Base-by-base conservation (phyloP, 2,797 vertebrate species). In the Catamblyrhynchus diadema region DNA sequence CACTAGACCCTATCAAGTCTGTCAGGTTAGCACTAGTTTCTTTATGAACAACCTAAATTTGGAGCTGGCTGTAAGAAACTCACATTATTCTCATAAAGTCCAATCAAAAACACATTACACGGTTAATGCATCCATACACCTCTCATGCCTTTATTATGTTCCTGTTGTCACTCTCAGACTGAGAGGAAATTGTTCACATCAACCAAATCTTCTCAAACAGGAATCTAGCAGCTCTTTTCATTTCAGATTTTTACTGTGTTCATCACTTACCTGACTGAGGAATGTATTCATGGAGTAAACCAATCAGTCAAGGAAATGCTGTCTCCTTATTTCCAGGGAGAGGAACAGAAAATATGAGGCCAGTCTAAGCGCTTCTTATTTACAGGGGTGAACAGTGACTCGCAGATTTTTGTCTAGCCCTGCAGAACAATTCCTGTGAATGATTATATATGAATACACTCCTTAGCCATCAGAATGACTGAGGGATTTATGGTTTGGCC, bases 101-200 rank as follows among this genome's bases (percentile, higher is more conserved):
- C 78, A 88, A 71, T 89, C 19, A 27, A 94, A 95, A 91, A 47
- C 81, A 35, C 67, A 74, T 94, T 93, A 78, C 88, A 69, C 10
- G 23, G 79, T 93, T 92, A 92, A 95, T 88, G 86, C 90, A 91
- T 79, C 92, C 74, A 45, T 79, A 89, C 48, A 92, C 42, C 50
- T 32, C 66, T 88, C 44, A 24, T 74, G 50, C 79, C 70, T 90
- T 92, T 84, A 69, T 87, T 92, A 89, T 61, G 71, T 82, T 95
- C 77, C 64, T 77, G 33, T 93, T 95, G 79, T 89, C 69, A 65
- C 61, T 74, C 74, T 95, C 71, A 57, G 50, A 64, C 59, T 93
- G 81, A 93, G 37, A 89, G 61, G 79, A 93, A 89, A 88, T 92
- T 89, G 72, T 88, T 86, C 75, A 59, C 69, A 83, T 92, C 88